Evolutionary conservation across 2,113 vertebrate genomes (phyloP).

Genomic region (Rhea americana): DNA sequence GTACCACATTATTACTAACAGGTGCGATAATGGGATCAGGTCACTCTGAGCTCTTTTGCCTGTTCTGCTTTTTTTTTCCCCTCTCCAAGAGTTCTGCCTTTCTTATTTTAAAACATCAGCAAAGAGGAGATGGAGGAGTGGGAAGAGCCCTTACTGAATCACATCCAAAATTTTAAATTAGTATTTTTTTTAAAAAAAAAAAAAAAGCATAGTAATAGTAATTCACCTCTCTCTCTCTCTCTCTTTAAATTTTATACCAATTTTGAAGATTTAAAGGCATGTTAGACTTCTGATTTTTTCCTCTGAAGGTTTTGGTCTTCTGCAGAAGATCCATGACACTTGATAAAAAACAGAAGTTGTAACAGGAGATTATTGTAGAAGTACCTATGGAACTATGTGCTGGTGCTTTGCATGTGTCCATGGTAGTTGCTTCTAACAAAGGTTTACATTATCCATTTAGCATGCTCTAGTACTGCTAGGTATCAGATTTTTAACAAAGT

Average conservation of each 20-base stretch:
- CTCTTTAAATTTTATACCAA: background rate
- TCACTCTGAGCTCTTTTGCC: background rate
- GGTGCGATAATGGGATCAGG: background rate
- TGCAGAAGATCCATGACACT: background rate
- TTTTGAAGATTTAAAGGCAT: background rate
- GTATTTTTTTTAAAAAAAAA: background rate
- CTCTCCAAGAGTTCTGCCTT: background rate
- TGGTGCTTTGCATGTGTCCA: background rate
- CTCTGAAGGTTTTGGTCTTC: background rate
- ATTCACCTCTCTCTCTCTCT: background rate
- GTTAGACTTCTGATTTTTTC: background rate
- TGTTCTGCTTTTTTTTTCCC: background rate
- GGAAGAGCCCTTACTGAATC: background rate
- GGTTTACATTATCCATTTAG: background rate
- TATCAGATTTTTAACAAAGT: background rate
- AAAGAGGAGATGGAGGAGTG: background rate
- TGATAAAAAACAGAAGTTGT: background rate
- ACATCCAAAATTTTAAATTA: background rate
- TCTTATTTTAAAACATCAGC: background rate
- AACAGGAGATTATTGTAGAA: background rate
- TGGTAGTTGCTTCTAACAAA: background rate
- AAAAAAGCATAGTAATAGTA: too few relatives aligned
- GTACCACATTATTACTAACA: background rate
- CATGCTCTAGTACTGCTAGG: background rate
- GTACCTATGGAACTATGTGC: rapidly evolving